Conservation (phyloP, 2,888 invertebrate species). For the Andrena minutula region DNA sequence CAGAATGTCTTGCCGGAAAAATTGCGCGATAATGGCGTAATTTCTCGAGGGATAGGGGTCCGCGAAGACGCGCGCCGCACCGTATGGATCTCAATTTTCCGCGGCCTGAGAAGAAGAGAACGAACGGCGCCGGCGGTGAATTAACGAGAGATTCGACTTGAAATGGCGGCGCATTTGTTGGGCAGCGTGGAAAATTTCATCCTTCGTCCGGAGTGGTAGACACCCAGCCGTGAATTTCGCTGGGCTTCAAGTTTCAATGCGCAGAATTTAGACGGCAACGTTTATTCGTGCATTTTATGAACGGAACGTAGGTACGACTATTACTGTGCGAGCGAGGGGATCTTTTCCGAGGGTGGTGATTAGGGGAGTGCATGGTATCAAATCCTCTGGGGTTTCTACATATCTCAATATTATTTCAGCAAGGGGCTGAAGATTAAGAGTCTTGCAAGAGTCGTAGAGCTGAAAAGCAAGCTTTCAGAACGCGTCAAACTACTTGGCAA, state of each 20-base stretch:
- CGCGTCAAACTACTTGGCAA: too few relatives aligned
- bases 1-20: constrained; percentile 42
- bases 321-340: neutral
- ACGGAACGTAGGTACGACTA: neutral
- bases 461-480: too few relatives aligned
- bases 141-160: constrained; percentile 50
- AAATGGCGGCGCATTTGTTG: constrained; percentile 35
- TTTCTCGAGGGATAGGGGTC: constrained; percentile 17
- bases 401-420: too few relatives aligned
- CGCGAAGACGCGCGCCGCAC: neutral
- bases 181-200: constrained; percentile 10
- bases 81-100: constrained; percentile 49
- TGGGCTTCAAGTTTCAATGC: neutral
- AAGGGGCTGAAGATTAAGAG: too few relatives aligned
- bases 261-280: neutral
- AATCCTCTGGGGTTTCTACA: too few relatives aligned
- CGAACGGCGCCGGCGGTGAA: neutral
- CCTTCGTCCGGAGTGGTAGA: neutral
- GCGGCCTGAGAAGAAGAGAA: neutral
- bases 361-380: neutral
- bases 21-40: constrained; percentile 46
- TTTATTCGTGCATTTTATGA: neutral
- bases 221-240: neutral
- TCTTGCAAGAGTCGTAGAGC: too few relatives aligned
- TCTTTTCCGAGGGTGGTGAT: neutral